phyloP scores from a whole-genome alignment of 2,797 vertebrate species.

The Remorina albescens region DNA sequence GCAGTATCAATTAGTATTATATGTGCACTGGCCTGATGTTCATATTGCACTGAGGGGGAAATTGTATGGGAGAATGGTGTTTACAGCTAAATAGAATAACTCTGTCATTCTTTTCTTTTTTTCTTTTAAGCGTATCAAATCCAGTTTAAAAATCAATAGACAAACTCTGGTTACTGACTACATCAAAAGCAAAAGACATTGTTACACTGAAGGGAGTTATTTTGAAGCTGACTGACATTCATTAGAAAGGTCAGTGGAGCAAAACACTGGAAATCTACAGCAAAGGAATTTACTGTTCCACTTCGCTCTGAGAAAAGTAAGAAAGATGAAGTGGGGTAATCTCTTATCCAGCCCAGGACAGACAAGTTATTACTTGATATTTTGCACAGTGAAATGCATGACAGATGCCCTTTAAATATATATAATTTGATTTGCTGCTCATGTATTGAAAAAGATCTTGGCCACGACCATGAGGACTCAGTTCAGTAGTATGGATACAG shows the following conservation, averaged over 20 bases:
- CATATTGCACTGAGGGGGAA: background rate
- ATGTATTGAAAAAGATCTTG: constrained; percentile 16
- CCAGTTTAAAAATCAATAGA: background rate
- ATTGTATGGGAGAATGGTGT: background rate
- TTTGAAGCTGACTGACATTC: background rate
- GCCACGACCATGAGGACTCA: constrained; percentile 13
- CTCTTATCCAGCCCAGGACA: background rate
- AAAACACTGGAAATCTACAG: background rate
- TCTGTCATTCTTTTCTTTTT: background rate
- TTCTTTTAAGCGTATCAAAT: background rate
- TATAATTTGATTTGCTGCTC: constrained; percentile 8
- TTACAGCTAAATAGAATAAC: background rate
- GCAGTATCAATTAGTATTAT: background rate
- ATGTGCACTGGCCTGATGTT: background rate
- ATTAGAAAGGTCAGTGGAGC: background rate
- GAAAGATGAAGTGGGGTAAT: too few species aligned
- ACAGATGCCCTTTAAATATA: background rate
- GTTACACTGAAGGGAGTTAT: background rate
- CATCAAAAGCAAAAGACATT: too few species aligned
- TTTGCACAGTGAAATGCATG: constrained; percentile 1
- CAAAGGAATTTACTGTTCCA: background rate
- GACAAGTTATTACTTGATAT: background rate
- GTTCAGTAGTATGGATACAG: constrained; percentile 22
- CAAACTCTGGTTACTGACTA: background rate
- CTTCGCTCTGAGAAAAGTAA: too few species aligned